These are phyloP conservation scores for Acronicta aceris DNA, from an alignment of 2,888 invertebrate species.

Conservation along the genomic window DNA sequence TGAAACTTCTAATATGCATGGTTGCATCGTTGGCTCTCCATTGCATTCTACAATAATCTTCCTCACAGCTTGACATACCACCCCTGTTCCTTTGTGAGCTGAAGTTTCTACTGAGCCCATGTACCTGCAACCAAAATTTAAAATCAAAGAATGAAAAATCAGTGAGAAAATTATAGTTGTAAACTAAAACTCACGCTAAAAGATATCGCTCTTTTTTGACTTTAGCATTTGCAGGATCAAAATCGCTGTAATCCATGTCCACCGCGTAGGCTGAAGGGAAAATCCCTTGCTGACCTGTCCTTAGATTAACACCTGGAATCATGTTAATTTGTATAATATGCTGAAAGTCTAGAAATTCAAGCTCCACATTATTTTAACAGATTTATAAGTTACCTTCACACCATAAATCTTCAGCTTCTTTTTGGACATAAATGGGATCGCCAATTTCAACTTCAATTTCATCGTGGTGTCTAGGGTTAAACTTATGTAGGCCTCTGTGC, in stretches of 20 bases:
- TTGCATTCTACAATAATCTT: conserved; percentile 93
- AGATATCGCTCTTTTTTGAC: conserved; percentile 96
- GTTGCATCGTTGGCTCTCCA: conserved; percentile 92
- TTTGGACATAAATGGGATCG: conserved; percentile 98
- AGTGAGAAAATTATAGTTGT: not conserved
- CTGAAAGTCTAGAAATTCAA: not conserved
- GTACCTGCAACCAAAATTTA: conserved; percentile 85
- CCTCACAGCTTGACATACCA: conserved; percentile 96
- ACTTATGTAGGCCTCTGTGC: conserved; percentile 98
- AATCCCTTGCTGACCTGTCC: conserved; percentile 97
- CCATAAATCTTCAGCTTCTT: conserved; percentile 99
- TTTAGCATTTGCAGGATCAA: conserved; percentile 95
- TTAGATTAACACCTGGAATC: conserved; percentile 95
- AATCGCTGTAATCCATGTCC: conserved; percentile 98
- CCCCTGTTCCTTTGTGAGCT: conserved; percentile 99
- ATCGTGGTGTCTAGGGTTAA: conserved; percentile 97
- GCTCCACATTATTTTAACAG: not conserved
- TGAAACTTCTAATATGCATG: conserved; percentile 97
- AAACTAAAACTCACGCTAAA: conserved; percentile 89
- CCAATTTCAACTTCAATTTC: conserved; percentile 99
- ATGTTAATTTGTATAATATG: too few relatives aligned
- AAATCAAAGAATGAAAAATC: conserved; percentile 2
- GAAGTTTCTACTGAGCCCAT: conserved; percentile 98
- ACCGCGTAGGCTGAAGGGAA: conserved; percentile 99
- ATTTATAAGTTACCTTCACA: conserved; percentile 94